These are phyloP conservation scores for Toxotes chatareus DNA, from an alignment of 2,113 vertebrate species.

Conservation along the genomic window DNA sequence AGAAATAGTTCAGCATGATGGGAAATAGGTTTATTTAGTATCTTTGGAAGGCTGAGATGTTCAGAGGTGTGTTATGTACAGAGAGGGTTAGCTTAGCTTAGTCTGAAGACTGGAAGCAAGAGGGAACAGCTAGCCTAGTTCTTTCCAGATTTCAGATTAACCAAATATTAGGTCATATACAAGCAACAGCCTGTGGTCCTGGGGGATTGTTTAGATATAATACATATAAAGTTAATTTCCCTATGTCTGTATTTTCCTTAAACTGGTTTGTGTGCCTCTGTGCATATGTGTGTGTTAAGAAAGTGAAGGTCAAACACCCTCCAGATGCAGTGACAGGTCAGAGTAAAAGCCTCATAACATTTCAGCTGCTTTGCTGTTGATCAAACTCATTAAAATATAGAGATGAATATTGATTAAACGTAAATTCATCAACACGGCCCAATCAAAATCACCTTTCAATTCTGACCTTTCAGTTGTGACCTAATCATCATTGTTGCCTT, in stretches of 20 bases:
- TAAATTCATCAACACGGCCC: slow-evolving; percentile 29
- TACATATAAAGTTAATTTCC: no score
- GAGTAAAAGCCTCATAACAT: neutral
- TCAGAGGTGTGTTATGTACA: neutral
- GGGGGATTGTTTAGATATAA: no score
- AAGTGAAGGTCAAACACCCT: slow-evolving; percentile 4
- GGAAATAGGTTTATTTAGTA: neutral
- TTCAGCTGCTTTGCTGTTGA: slow-evolving; percentile 6
- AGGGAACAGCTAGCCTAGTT: no score
- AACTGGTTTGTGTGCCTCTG: neutral
- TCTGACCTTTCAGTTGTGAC: slow-evolving; percentile 26
- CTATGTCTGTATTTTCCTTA: no score
- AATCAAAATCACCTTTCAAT: slow-evolving; percentile 28
- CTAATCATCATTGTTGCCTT: slow-evolving; percentile 11
- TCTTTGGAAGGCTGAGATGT: neutral
- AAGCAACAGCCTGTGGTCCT: no score
- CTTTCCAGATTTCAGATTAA: no score
- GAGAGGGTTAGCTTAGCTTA: no score
- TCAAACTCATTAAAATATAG: slow-evolving; percentile 42
- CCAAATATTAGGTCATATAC: no score
- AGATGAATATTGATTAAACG: slow-evolving; percentile 25
- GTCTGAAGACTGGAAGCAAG: no score
- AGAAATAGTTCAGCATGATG: neutral
- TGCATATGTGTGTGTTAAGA: neutral
- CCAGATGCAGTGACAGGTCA: slow-evolving; percentile 25